These are phyloP conservation scores for Hiodon alosoides DNA, from an alignment of 2,113 vertebrate genomes.

Conservation along the genomic window DNA sequence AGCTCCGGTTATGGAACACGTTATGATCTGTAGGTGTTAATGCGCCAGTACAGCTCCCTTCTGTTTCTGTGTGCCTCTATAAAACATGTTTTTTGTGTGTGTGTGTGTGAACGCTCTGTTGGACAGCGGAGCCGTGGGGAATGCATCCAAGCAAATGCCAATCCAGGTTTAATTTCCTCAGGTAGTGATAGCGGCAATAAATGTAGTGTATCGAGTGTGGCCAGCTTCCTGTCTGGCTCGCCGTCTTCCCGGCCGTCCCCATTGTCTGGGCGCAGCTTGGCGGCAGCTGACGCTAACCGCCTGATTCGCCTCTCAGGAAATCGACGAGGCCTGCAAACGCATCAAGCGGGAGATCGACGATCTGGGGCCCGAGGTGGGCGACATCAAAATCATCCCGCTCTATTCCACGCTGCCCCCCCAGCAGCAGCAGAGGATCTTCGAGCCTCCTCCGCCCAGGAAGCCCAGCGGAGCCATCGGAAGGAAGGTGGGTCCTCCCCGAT, in stretches of 20 bases:
- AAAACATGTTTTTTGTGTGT: no score
- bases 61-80: slow-evolving; percentile 23
- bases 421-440: slow-evolving; percentile 93
- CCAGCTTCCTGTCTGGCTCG: neutral
- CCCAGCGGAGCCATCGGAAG: slow-evolving; percentile 87
- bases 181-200: slow-evolving; percentile 43
- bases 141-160: slow-evolving; percentile 52
- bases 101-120: slow-evolving; percentile 54
- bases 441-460: slow-evolving; percentile 90
- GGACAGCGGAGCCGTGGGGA: slow-evolving; percentile 62
- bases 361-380: slow-evolving; percentile 87
- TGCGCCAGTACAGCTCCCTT: slow-evolving; percentile 60
- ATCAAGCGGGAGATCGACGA: slow-evolving; percentile 96
- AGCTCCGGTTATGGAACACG: no score
- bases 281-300: slow-evolving; percentile 24
- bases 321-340: slow-evolving; percentile 95
- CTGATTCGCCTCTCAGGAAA: slow-evolving; percentile 71
- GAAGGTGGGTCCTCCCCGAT: slow-evolving; percentile 68
- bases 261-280: neutral
- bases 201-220: neutral
- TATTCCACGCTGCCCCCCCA: slow-evolving; percentile 94
- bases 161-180: slow-evolving; percentile 65
- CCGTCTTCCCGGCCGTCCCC: neutral
- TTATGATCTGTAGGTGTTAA: slow-evolving; percentile 47
- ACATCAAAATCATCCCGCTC: slow-evolving; percentile 96